Evolutionary conservation across 2,797 vertebrate genomes (phyloP), one percentile per base, ranked within the genome.

Genomic region (Chelmon rostratus): DNA sequence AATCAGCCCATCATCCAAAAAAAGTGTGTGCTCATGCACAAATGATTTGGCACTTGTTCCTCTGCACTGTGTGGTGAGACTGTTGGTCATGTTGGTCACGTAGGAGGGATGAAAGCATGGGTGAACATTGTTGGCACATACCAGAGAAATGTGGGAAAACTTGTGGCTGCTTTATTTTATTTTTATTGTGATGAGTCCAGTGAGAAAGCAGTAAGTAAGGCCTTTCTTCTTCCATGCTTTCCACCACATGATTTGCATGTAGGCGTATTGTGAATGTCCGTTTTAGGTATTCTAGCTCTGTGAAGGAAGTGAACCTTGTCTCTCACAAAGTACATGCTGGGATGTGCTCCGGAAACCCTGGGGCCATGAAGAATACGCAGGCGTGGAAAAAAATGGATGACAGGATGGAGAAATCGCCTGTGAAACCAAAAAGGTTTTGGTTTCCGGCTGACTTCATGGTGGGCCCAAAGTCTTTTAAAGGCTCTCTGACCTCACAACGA

Each of bases 91-190:
- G 67, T n/a, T n/a, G 76, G 2, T 73, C 33, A 58, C 3, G 5
- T 37, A 19, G 67, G 42, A 28, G 19, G 28, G 47, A 59, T 70
- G 25, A 44, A 49, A 42, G 9, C 3, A 18, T 42, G 37, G 46
- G 16, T 66, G 23, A 11, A 44, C 49, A 50, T 33, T 66, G 28
- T 74, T 47, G 28, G 56, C 6, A 37, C 54, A 44, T 15, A 47
- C 40, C 42, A 57, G 53, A 56, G 12, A 53, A 58, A 56, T 15
- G 23, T 54, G 71, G 25, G 53, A 13, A 68, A 83, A 68, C 53
- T n/a, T 47, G 1, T 12, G 62, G 50, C n/a, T 33, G 12, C 15
- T 71, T 61, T 40, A 66, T 71, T 65, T 75, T 11, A 0, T 18
- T 19, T 35, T 54, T n/a, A 70, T 57, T 38, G 56, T 8, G 33